A percentile compares a stretch with the other conserved stretches of the same genome.
Evolutionary conservation across 35 echinoderm and acorn worm genomes (phyloP).

Genomic region (Heliocidaris tuberculata): DNA sequence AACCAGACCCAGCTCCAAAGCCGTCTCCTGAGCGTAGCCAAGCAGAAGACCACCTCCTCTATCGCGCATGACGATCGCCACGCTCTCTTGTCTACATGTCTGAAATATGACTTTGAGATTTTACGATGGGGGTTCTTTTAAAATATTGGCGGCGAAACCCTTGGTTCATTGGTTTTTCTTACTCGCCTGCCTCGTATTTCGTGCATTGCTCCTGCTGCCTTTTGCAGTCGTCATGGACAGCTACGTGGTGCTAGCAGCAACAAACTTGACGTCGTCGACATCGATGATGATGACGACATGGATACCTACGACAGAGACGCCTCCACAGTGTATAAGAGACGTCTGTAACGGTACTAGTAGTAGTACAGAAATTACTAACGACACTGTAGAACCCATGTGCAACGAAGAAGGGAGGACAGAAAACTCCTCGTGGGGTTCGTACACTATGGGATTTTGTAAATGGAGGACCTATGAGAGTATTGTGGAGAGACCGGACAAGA

Average conservation of each 20-base stretch:
- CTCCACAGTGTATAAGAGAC: not conserved
- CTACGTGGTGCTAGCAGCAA: slow-evolving; percentile 62
- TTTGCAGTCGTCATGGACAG: slow-evolving; percentile 56
- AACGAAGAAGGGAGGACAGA: slow-evolving; percentile 39
- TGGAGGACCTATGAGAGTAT: slow-evolving; percentile 56
- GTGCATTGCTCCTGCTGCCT: slow-evolving; percentile 52
- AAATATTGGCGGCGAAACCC: slow-evolving; percentile 53
- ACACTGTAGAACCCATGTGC: slow-evolving; percentile 32
- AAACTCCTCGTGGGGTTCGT: not conserved
- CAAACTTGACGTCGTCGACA: slow-evolving; percentile 38
- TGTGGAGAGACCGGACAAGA: slow-evolving; percentile 1
- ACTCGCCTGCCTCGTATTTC: slow-evolving; percentile 52
- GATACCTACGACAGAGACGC: not conserved
- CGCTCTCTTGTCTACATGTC: slow-evolving; percentile 40
- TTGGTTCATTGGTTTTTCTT: slow-evolving; percentile 50
- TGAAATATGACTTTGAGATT: slow-evolving; percentile 73
- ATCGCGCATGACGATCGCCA: slow-evolving; percentile 46
- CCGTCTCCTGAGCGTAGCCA: slow-evolving; percentile 25
- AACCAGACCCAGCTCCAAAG: not conserved
- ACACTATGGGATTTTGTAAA: slow-evolving; percentile 54
- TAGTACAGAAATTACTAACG: not conserved
- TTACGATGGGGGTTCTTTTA: slow-evolving; percentile 68
- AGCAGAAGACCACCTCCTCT: not conserved
- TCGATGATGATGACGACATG: slow-evolving; percentile 37
- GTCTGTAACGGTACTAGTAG: slow-evolving; percentile 11